Percentiles rank a stretch among this genome's conserved stretches.
Conservation (phyloP, 1,140 invertebrate species). For the Drosophila takahashii region DNA sequence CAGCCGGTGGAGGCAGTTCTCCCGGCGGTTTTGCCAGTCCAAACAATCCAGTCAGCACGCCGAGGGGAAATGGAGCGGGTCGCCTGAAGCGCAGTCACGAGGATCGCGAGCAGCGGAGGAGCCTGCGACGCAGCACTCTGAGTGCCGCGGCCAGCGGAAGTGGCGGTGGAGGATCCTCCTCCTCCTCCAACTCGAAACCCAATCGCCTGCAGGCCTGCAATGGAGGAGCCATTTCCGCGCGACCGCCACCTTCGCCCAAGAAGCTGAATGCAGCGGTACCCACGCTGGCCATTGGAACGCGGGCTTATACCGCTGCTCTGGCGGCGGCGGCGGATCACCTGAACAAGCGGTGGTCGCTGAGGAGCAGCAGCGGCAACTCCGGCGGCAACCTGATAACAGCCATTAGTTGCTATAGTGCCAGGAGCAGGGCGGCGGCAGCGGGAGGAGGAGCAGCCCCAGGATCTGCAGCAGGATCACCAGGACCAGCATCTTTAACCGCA, state of each 20-base stretch:
- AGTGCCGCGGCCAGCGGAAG: conserved; percentile 19
- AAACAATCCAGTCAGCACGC: not conserved
- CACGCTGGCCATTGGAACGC: conserved; percentile 64
- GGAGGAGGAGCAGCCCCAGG: not conserved
- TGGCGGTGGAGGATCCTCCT: not conserved
- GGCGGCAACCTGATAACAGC: conserved; percentile 39
- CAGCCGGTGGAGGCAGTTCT: conserved; percentile 11
- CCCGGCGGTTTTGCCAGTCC: conserved; percentile 3
- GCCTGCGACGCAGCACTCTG: conserved; percentile 47
- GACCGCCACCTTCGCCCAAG: conserved; percentile 74
- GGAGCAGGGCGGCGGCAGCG: conserved; percentile 27
- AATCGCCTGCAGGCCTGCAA: conserved; percentile 57
- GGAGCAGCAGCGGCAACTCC: conserved; percentile 51
- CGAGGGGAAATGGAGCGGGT: conserved; percentile 12
- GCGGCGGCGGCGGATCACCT: conserved; percentile 64
- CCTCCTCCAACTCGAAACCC: conserved; percentile 36
- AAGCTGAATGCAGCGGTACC: conserved; percentile 57
- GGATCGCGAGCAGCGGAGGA: conserved; percentile 58
- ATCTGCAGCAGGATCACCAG: not conserved
- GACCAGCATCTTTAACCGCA: not conserved
- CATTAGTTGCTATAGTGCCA: conserved; percentile 58
- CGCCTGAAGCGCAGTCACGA: conserved; percentile 55
- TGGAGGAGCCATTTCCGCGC: conserved; percentile 57
- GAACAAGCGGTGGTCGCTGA: conserved; percentile 66
- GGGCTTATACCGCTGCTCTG: conserved; percentile 66